Percentiles rank a stretch among this genome's conserved stretches.
Conservation (phyloP, 2,797 vertebrate species). For the Neosilurus hyrtlii region DNA sequence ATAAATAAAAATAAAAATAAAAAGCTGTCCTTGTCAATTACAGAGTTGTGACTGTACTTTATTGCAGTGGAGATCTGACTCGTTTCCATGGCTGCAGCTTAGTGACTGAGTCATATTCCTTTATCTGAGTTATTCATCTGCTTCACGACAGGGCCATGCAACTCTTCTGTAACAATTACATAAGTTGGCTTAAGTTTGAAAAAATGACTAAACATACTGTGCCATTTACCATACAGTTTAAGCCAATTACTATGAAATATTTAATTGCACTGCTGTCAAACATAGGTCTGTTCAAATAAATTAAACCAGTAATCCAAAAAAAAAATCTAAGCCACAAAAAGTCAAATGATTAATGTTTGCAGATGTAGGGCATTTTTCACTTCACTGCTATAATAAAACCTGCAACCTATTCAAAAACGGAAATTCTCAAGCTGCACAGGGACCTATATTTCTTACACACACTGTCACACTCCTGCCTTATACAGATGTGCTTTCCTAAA, state of each 20-base stretch:
- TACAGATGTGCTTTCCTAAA: neutral
- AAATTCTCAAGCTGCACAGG: conserved; percentile 20
- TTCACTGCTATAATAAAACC: conserved; percentile 29
- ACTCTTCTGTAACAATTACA: conserved; percentile 32
- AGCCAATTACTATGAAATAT: neutral
- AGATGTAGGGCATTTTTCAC: conserved; percentile 24
- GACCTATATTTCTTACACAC: neutral
- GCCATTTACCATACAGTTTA: neutral
- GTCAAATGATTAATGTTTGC: conserved; percentile 7
- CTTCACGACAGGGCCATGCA: conserved; percentile 13
- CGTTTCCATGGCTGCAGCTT: conserved; percentile 46
- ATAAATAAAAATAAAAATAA: neutral
- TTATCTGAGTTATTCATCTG: conserved; percentile 27
- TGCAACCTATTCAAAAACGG: conserved; percentile 18
- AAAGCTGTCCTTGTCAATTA: conserved; percentile 22
- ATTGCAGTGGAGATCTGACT: conserved; percentile 16
- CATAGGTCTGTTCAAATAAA: neutral
- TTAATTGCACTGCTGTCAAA: neutral
- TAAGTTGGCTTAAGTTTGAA: conserved; percentile 34
- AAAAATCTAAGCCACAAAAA: neutral
- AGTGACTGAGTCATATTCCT: conserved; percentile 41
- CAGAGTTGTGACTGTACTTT: conserved; percentile 25
- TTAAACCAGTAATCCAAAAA: neutral
- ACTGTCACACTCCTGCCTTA: neutral
- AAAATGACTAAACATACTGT: neutral